Percentiles rank a stretch among this genome's conserved stretches.
Evolutionary conservation across 2,113 vertebrate species (phyloP).

Genomic region (Nesoenas mayeri): DNA sequence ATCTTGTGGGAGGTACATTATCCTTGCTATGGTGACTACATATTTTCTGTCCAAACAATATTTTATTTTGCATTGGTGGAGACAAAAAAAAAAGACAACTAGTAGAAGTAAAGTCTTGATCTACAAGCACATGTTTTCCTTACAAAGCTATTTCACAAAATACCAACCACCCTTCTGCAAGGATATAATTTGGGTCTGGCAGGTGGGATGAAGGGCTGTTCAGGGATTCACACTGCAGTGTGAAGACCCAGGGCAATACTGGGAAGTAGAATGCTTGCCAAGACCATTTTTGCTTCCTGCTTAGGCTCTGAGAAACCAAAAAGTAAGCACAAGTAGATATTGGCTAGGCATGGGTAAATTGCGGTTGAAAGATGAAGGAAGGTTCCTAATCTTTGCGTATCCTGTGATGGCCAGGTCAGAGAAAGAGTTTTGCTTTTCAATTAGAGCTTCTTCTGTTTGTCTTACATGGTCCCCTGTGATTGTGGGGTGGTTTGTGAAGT

Average conservation of each 20-base stretch:
- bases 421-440: neutral
- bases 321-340: neutral
- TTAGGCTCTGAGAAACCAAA: neutral
- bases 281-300: neutral
- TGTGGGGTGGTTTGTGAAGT: neutral
- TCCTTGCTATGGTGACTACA: neutral
- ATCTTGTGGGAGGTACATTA: neutral
- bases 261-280: neutral
- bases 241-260: neutral
- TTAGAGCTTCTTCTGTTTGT: neutral
- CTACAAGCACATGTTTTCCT: neutral
- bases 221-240: neutral
- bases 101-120: neutral
- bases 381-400: neutral
- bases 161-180: neutral
- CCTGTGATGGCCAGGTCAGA: neutral
- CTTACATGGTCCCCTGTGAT: neutral
- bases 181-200: neutral
- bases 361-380: neutral
- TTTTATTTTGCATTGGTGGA: neutral
- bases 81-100: neutral
- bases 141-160: neutral
- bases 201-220: neutral
- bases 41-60: neutral
- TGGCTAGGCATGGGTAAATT: neutral